A percentile compares a stretch with the other conserved stretches of the same genome.
These are phyloP conservation scores for Urechis unicinctus DNA, from an alignment of 2,888 invertebrate genomes.

Conservation along the genomic window DNA sequence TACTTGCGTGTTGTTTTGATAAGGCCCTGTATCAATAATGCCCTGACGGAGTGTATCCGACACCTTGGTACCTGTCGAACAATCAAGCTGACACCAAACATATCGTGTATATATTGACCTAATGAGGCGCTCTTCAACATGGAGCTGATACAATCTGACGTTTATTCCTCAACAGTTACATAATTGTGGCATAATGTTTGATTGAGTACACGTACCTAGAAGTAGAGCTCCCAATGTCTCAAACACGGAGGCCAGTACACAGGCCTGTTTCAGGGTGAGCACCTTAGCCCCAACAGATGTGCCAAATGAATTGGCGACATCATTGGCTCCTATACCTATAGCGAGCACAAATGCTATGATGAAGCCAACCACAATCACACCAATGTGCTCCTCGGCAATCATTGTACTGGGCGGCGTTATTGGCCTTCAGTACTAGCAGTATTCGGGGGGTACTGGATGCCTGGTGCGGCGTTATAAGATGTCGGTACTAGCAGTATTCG, in stretches of 20 bases:
- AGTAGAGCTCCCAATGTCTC: constrained; percentile 92
- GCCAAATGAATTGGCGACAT: constrained; percentile 98
- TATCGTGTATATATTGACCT: background rate
- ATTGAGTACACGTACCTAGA: constrained; percentile 74
- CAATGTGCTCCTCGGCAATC: constrained; percentile 59
- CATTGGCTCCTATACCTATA: constrained; percentile 97
- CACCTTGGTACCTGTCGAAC: constrained; percentile 57
- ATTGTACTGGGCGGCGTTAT: too few relatives aligned
- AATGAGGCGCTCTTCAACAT: background rate
- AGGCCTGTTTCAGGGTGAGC: constrained; percentile 85
- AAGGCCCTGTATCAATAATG: constrained; percentile 80
- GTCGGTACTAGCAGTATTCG: too few relatives aligned
- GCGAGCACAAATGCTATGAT: constrained; percentile 90
- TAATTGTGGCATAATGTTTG: too few relatives aligned
- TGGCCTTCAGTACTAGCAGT: too few relatives aligned
- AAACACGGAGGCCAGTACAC: constrained; percentile 88
- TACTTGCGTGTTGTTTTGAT: constrained; percentile 65
- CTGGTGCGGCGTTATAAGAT: too few relatives aligned
- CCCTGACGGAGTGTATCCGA: constrained; percentile 98
- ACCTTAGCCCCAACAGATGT: constrained; percentile 97
- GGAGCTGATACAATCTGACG: too few relatives aligned
- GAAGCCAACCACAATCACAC: constrained; percentile 84
- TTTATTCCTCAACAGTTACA: too few relatives aligned
- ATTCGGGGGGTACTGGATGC: too few relatives aligned
- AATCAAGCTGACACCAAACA: too few relatives aligned